Percentiles rank a stretch among this genome's conserved stretches.
Evolutionary conservation across 2,113 vertebrate genomes (phyloP).

Genomic region (Lagopus leucura): DNA sequence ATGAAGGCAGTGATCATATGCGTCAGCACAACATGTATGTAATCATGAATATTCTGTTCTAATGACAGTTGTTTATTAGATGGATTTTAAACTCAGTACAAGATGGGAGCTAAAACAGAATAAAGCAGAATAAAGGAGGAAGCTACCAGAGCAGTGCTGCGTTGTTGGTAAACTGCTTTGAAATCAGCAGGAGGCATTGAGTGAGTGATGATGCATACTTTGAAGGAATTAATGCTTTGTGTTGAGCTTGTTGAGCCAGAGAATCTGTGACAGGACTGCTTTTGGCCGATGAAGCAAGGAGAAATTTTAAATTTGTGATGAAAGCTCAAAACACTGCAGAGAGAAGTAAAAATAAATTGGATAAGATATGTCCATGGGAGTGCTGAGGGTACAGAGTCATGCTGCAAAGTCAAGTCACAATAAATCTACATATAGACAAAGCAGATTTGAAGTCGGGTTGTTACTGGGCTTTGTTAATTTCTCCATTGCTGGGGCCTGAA

Average conservation of each 20-base stretch:
- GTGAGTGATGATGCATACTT: fast-evolving
- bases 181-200: background rate
- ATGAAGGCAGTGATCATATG: background rate
- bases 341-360: background rate
- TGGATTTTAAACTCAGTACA: background rate
- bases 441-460: background rate
- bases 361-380: background rate
- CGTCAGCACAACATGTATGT: background rate
- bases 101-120: background rate
- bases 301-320: background rate
- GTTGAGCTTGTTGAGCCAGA: background rate
- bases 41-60: background rate
- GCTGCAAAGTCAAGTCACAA: background rate
- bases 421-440: background rate
- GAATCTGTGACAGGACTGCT: background rate
- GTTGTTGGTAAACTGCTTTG: background rate
- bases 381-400: background rate
- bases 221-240: background rate
- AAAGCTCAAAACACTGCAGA: background rate
- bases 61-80: background rate
- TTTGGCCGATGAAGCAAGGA: background rate
- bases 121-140: background rate
- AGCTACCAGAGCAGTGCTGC: background rate
- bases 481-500: background rate
- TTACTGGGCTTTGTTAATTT: background rate